Evolutionary conservation across 1,140 invertebrate genomes (phyloP), one percentile per base, ranked within the genome.

Genomic region (Neodiprion fabricii): DNA sequence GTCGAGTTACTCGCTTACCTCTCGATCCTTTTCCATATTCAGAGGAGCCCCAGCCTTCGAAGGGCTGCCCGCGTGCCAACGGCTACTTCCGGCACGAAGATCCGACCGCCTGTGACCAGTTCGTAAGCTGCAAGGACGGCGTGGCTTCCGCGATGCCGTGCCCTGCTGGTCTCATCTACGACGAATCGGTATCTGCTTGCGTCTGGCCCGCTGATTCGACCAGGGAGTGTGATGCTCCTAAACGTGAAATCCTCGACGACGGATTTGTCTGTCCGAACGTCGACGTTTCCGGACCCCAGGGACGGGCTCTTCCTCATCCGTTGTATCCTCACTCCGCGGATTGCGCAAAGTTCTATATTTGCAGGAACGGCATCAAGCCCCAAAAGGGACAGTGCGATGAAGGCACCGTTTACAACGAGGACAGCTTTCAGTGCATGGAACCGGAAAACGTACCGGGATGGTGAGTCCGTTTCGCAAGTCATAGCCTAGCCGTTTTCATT

Each of bases 331-430:
- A 96, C 86, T 92, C 94, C 0, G 93, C 94, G 50, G 95, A 96
- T 83, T 96, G 95, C 82, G 92, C 94, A 78, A 95, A 94, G 81
- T 96, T 96, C 86, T 96, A 96, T 88, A 95, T 96, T 75, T 96
- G 95, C 85, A 88, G 94, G 66, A 95, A 95, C 79, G 94, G 94
- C 4, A 90, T 94, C 2, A 91, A 91, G 74, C 94, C 95, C 0
- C 93, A 95, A 82, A 91, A 94, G 76, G 93, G 94, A 9, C 92
- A 93, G 77, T 96, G 95, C 83, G 91, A 92, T 5, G 86, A 90
- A 4, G 94, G 94, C 48, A 92, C 91, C 11, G 95, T 96, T 48
- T 96, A 96, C 88, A 95, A 95, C 79, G 95, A 96, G 74, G 92
- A 93, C 9, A 93, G 89, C 12, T 94, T 95, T 81, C 94, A 92